These are phyloP conservation scores for Zeugodacus cucurbitae DNA, from an alignment of 1,140 invertebrate genomes.

Conservation along the genomic window DNA sequence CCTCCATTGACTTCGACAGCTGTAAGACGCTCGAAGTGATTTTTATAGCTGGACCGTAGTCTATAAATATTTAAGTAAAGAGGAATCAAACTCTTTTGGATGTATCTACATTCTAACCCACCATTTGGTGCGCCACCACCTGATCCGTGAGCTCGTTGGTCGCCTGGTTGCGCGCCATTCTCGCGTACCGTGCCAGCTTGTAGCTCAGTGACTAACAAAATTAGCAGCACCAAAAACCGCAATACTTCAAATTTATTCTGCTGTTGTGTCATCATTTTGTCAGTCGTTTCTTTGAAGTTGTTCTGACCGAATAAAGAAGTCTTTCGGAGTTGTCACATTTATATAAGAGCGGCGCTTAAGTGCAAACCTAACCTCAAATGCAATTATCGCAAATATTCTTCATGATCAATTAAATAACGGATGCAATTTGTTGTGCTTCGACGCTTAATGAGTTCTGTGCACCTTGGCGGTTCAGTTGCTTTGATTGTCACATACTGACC, in stretches of 20 bases:
- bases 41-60: slow-evolving; percentile 51
- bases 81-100: neutral
- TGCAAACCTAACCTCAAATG: neutral
- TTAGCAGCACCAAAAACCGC: neutral
- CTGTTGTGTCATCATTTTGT: neutral
- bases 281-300: neutral
- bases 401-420: neutral
- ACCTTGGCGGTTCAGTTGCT: neutral
- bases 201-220: neutral
- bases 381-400: slow-evolving; percentile 5
- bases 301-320: neutral
- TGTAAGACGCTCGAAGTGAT: slow-evolving; percentile 55
- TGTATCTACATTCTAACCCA: neutral
- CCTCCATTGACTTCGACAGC: slow-evolving; percentile 42
- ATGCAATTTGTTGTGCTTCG: slow-evolving; percentile 28
- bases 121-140: neutral
- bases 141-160: neutral
- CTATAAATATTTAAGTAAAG: slow-evolving; percentile 13
- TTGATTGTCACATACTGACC: neutral
- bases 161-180: neutral
- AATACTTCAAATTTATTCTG: neutral
- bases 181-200: neutral
- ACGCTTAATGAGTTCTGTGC: neutral
- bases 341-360: neutral
- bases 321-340: neutral